Evolutionary conservation across 1,140 invertebrate species (phyloP), one percentile per base, ranked within the genome.

Genomic region (Hesperophylax magnus): DNA sequence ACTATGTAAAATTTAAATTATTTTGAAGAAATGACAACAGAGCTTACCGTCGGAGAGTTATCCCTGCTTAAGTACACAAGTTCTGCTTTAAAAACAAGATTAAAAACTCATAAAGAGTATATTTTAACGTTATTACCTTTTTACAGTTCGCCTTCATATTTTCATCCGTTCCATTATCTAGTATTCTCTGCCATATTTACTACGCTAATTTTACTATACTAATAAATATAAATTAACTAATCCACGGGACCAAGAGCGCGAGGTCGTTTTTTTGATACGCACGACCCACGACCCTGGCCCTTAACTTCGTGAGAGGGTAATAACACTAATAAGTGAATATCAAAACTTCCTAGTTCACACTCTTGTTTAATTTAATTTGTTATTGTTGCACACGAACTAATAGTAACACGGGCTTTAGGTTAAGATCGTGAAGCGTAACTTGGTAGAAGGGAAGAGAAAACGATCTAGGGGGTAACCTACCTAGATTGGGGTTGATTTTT

Each of bases 211-310:
- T 67, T 67, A 67, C 63, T 67, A 67, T 8, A 31, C 63, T 67
- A 67, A 67, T 67, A 67, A 67, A 67, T n/a, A 34, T 5, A 67
- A 67, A 31, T 67, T 22, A 67, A 27, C 63, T 67, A 31, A 67
- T 67, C 8, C 31, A 34, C 11, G 24, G 31, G 22, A 17, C 63
- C 63, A 67, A 67, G 63, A 27, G 63, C 63, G 17, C 17, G 63
- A 67, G 63, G 63, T 67, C 63, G 63, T 67, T 67, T 31, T 65
- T 67, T 67, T 27, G 17, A 31, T n/a, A n/a, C 11, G 3, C 63
- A 67, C 63, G 31, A 67, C 63, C 39, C 39, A 47, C 39, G 39
- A 47, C 39, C 39, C 39, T 2, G 11, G 11, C 39, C 63, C 63
- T 67, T 34, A 67, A 3, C 18, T 5, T 67, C 63, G 63, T 67